Evolutionary conservation across 1,140 invertebrate species (phyloP), one percentile per base, ranked within the genome.

Genomic region (Xylocopa sonorina): DNA sequence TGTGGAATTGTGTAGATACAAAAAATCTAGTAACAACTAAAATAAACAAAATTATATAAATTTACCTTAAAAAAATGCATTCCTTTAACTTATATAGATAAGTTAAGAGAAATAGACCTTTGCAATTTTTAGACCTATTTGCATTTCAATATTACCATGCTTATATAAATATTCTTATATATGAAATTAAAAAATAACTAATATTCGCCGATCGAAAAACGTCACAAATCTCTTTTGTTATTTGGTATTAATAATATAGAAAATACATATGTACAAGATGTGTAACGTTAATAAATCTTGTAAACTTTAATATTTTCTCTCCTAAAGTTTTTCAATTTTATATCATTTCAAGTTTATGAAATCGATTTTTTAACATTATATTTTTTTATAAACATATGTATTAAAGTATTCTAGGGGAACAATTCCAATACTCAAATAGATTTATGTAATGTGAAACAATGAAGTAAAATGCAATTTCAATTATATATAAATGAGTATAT

Each of bases 1-100:
- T 18, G 69, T 69, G 75, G 66, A 77, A 77, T 77, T 77, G 66
- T 60, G 60, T 69, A 77, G 43, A 32, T 69, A 6, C 34, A 46
- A 41, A 41, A 58, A n/a, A 43, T 43, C 3, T 71, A 57, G 16
- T 1, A 7, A 18, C 18, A 58, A 46, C 18, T 43, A 78, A 67
- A 58, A 12, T 4, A 14, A 64, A 63, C 10, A 21, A 50, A 55
- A 21, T 41, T 53, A 67, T 21, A 4, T 29, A 38, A 58, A 68
- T 68, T 58, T 67, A 66, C n/a, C 10, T 43, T 55, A 0, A 4
- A 50, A 16, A 48, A 32, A 50, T 76, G 43, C 63, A 71, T 78
- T 71, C 34, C 75, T 78, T 78, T 51, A 9, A 34, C 16, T 50
- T 41, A 18, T 4, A 43, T 53, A 51, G 64, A n/a, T n/a, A 77